Base-by-base conservation (phyloP, 1,140 invertebrate species). In the Oscheius sp. region DNA sequence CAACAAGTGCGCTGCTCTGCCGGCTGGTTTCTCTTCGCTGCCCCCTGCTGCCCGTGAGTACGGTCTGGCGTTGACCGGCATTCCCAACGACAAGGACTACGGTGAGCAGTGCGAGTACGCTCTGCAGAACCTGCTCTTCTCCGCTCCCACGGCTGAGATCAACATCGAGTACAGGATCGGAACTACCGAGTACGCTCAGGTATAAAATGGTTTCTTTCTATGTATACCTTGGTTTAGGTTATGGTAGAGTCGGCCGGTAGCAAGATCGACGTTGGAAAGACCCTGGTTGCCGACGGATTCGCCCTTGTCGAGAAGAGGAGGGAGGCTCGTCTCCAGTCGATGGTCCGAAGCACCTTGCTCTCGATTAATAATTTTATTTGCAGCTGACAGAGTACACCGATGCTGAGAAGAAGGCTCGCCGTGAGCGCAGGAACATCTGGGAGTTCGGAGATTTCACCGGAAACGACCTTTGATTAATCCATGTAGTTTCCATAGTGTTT, bases 31-130 rank as follows among this genome's bases (percentile, higher is more conserved):
- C 78, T 85, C 88, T 2, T 84, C 86, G 20, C 90, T 93, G 34
- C 90, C 91, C 69, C 88, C 91, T 1, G 93, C 90, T 82, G 95
- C 94, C 0, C 89, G 89, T 20, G 92, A 97, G 84, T 96, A 93
- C 84, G 86, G 86, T 3, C 85, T 98, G 42, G 93, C 93, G 3
- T 91, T 91, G 81, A 89, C 94, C 23, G 87, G 88, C 76, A 88
- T 94, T 79, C 93, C 94, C 1, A 88, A 89, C 69, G 93, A 96
- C 86, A 90, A 90, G 85, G 42, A 71, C 59, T 81, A 80, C 68
- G 74, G 76, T 7, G 68, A 76, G 15, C 74, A 74, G 45, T 76
- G 72, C n/a, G 34, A 70, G 34, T 76, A 66, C 4, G 75, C 77
- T 18, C 77, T 78, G 15, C 58, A 45, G 31, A 46, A 74, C 2